Conservation (phyloP, 2,888 invertebrate species). For the Hedya salicella region DNA sequence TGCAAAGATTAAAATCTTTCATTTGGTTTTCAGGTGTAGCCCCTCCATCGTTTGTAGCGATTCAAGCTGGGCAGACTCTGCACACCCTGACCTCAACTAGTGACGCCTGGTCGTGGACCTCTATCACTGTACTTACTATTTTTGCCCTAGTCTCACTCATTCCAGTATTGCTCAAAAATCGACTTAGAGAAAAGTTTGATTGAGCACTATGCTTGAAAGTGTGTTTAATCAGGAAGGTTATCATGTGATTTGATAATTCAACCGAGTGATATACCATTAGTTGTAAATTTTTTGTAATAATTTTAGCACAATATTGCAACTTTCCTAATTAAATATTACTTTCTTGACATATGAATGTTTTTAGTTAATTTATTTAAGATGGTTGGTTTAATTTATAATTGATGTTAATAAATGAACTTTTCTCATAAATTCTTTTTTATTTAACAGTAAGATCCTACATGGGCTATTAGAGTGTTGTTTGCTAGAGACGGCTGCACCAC, state of each 20-base stretch:
- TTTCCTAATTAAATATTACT: constrained; percentile 41
- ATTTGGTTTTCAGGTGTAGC: constrained; percentile 90
- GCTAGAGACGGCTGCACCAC: constrained; percentile 85
- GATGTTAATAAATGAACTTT: constrained; percentile 39
- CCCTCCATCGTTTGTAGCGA: constrained; percentile 98
- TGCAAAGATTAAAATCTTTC: not conserved
- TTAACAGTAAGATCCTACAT: constrained; percentile 90
- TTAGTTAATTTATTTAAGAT: constrained; percentile 65
- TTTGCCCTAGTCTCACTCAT: constrained; percentile 94
- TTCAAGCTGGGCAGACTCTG: constrained; percentile 98
- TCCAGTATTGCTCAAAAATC: constrained; percentile 94
- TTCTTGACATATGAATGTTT: constrained; percentile 50
- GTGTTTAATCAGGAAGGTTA: not conserved
- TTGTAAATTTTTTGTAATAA: constrained; percentile 15
- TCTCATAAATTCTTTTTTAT: constrained; percentile 29
- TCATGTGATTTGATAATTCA: not conserved
- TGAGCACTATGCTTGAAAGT: constrained; percentile 64
- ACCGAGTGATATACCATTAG: constrained; percentile 30
- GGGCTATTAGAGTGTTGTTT: constrained; percentile 86
- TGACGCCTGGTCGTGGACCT: constrained; percentile 94
- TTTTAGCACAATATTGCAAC: constrained; percentile 19
- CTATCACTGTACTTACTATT: constrained; percentile 90
- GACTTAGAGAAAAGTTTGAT: constrained; percentile 91
- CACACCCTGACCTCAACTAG: constrained; percentile 95
- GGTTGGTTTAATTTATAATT: constrained; percentile 47